These are phyloP conservation scores for Eleginops maclovinus DNA, from an alignment of 2,113 vertebrate species.

Conservation along the genomic window DNA sequence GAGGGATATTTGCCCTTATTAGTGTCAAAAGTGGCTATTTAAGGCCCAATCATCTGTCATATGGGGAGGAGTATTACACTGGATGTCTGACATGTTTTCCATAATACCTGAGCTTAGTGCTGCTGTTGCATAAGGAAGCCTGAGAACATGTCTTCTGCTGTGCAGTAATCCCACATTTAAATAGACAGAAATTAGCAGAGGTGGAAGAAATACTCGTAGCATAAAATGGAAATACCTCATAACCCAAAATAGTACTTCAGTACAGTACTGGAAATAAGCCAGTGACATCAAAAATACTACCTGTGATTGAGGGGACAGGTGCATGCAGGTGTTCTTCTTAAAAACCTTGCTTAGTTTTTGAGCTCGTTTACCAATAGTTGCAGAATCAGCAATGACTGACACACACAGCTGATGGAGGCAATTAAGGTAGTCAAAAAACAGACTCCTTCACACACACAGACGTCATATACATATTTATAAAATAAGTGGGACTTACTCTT, in stretches of 20 bases:
- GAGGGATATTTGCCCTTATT: conserved; percentile 82
- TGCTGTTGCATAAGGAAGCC: conserved; percentile 44
- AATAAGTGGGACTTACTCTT: not conserved
- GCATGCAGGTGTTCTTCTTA: not conserved
- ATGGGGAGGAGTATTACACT: conserved; percentile 48
- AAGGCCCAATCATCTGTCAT: conserved; percentile 72
- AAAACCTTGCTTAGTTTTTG: too few relatives aligned
- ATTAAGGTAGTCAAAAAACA: not conserved
- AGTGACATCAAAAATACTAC: not conserved
- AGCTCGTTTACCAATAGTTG: not conserved
- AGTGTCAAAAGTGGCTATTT: conserved; percentile 76
- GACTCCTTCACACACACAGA: not conserved
- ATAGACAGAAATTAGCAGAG: not conserved
- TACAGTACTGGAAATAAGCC: too few relatives aligned
- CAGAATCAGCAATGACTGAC: not conserved
- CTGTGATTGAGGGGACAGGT: not conserved
- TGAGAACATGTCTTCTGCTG: conserved; percentile 15
- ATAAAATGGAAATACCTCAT: too few relatives aligned
- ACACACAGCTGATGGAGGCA: not conserved
- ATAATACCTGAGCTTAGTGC: conserved; percentile 48
- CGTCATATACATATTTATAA: not conserved
- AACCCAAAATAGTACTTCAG: too few relatives aligned
- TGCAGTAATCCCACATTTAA: not conserved
- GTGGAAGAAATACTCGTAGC: too few relatives aligned
- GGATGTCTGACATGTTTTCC: conserved; percentile 75